phyloP scores from a whole-genome alignment of 1,140 invertebrate genomes.

The Drosophila sp. region DNA sequence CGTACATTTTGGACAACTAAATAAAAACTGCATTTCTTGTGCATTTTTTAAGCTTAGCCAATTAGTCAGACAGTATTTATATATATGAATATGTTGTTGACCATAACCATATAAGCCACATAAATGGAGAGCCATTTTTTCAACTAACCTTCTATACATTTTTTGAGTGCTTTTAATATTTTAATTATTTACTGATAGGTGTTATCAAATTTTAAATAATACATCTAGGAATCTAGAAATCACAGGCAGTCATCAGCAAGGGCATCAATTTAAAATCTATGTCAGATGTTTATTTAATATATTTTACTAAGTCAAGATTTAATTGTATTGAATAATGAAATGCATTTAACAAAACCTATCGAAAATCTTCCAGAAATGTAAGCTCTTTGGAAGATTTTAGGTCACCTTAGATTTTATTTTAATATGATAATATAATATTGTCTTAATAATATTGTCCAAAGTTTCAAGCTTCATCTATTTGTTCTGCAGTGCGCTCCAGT shows the following conservation, averaged over 20 bases:
- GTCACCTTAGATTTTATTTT: no score
- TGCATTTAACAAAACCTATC: no score
- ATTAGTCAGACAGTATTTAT: constrained; percentile 23
- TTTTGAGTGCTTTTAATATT: neutral
- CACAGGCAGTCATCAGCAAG: neutral
- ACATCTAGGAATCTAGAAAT: neutral
- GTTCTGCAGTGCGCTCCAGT: constrained; percentile 68
- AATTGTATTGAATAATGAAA: neutral
- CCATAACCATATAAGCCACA: constrained; percentile 1
- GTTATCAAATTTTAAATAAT: neutral
- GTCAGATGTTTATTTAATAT: neutral
- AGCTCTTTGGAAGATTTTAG: no score
- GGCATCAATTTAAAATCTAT: constrained; percentile 37
- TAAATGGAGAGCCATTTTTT: neutral
- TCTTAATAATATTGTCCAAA: neutral
- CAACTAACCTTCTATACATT: neutral
- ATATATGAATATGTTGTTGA: neutral
- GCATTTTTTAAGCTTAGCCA: constrained; percentile 19
- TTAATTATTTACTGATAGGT: constrained; percentile 19
- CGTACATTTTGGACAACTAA: constrained; percentile 27
- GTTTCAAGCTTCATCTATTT: constrained; percentile 26
- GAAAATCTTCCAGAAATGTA: no score
- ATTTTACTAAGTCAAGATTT: no score
- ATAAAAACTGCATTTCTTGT: constrained; percentile 24
- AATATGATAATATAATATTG: constrained; percentile 14